Base-by-base conservation (phyloP, 2,888 invertebrate genomes). In the Abrostola triplasia region DNA sequence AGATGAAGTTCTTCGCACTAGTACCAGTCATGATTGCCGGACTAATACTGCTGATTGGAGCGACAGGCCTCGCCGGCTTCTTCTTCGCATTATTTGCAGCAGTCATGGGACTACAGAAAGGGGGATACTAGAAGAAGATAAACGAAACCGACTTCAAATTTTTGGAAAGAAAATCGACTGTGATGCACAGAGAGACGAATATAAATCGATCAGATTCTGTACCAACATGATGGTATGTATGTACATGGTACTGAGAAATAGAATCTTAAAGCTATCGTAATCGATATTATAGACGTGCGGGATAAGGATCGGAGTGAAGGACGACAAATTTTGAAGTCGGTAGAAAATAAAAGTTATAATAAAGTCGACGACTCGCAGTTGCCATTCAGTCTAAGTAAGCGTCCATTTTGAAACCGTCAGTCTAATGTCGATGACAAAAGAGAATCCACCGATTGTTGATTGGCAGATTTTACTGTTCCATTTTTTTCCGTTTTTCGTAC, bases 51-150 rank as follows among this genome's bases (percentile, higher is more conserved):
- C 88, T 98, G 54, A 96, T 97, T 5, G 97, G 97, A 67, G 96
- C 97, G 0, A 97, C 98, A 0, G 97, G 97, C 13, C 88, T 98
- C 64, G 98, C 97, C 24, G 98, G 98, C 72, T 98, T 98, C 92
- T 98, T 98, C 95, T 98, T 98, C 86, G 97, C 98, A 0, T 91
- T 98, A 11, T 98, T 98, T 82, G 97, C 97, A 56, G 97, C 98
- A 1, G 97, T 97, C 5, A 96, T 98, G 95, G 97, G 97, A 60
- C 91, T 97, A 69, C 97, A 96, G 86, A 92, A 94, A 68, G 94
- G 94, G 66, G 86, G 90, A 40, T 93, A 92, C 77, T 94, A 85
- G 24, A 40, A 8, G 50, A 83, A 64, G 53, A 73, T 24, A 82
- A 59, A 70, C 61, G 76, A 74, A 60, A 79, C 67, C 55, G 65